A percentile compares a stretch with the other conserved stretches of the same genome.
Conservation (phyloP, 2,888 invertebrate genomes). For the Graphium colonna region DNA sequence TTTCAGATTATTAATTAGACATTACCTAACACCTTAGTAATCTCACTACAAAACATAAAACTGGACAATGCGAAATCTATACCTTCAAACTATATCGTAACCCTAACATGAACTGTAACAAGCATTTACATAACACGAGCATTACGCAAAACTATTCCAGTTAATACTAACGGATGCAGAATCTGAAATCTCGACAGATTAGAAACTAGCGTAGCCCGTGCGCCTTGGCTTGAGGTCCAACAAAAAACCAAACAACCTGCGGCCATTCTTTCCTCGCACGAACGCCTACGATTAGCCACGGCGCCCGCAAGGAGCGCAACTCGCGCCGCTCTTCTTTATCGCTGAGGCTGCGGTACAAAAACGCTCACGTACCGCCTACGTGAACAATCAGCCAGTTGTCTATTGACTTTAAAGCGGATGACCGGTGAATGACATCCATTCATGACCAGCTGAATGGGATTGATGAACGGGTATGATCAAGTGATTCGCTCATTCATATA, state of each 20-base stretch:
- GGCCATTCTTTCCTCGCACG: conserved; percentile 47
- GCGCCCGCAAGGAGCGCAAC: conserved; percentile 25
- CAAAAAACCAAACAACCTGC: conserved; percentile 52
- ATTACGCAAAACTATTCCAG: background rate
- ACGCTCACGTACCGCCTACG: conserved; percentile 50
- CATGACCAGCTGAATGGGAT: conserved; percentile 34
- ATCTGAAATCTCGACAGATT: conserved; percentile 4
- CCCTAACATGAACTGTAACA: no score
- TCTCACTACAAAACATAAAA: no score
- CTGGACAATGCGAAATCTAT: no score
- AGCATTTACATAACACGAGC: no score
- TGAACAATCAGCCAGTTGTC: conserved; percentile 65
- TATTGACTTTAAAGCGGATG: conserved; percentile 55
- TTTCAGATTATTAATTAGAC: no score
- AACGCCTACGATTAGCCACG: conserved; percentile 44
- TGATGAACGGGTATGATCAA: conserved; percentile 8
- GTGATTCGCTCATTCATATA: no score
- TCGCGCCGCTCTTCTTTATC: conserved; percentile 36
- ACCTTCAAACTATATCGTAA: no score
- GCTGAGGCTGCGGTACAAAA: conserved; percentile 25
- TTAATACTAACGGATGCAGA: background rate
- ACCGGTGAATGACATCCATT: conserved; percentile 39
- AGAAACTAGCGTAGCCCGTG: conserved; percentile 29
- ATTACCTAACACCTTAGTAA: no score
- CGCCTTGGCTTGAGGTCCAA: conserved; percentile 24